Percentiles rank a stretch among this genome's conserved stretches.
These are phyloP conservation scores for Uromys caudimaculatus DNA, from an alignment of 2,797 vertebrate species.

Conservation along the genomic window DNA sequence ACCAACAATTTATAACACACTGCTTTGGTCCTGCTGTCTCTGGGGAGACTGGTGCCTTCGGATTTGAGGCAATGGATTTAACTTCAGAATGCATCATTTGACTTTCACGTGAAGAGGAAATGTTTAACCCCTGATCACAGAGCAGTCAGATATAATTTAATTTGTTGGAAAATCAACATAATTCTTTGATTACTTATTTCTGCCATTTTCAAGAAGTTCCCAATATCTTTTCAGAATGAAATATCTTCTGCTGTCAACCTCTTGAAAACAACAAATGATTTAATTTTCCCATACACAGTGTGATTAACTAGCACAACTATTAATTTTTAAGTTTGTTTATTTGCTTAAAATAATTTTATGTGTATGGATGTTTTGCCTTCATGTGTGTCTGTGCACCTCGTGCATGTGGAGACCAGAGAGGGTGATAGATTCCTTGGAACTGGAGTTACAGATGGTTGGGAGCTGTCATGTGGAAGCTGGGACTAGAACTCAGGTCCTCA, in stretches of 20 bases:
- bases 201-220: not conserved
- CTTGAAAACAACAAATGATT: not conserved
- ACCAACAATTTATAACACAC: slow-evolving; percentile 34
- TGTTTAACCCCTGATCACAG: not conserved
- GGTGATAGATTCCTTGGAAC: not conserved
- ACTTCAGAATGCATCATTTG: slow-evolving; percentile 75
- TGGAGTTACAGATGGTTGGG: not conserved
- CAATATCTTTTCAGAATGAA: not conserved
- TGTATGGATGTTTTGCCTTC: not conserved
- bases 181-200: slow-evolving; percentile 42
- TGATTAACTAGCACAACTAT: not conserved
- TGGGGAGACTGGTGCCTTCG: slow-evolving; percentile 61
- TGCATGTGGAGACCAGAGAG: not conserved
- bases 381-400: not conserved
- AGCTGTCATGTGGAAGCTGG: too few relatives aligned
- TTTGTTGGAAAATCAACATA: slow-evolving; percentile 54
- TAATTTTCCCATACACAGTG: not conserved
- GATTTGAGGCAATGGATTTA: slow-evolving; percentile 79
- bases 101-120: slow-evolving; percentile 68
- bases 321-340: not conserved
- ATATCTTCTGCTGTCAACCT: not conserved
- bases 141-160: slow-evolving; percentile 36
- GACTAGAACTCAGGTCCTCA: not conserved
- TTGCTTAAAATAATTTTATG: not conserved
- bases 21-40: not conserved